Evolutionary conservation across 2,888 invertebrate genomes (phyloP).

Genomic region (Stenodera caucasica): DNA sequence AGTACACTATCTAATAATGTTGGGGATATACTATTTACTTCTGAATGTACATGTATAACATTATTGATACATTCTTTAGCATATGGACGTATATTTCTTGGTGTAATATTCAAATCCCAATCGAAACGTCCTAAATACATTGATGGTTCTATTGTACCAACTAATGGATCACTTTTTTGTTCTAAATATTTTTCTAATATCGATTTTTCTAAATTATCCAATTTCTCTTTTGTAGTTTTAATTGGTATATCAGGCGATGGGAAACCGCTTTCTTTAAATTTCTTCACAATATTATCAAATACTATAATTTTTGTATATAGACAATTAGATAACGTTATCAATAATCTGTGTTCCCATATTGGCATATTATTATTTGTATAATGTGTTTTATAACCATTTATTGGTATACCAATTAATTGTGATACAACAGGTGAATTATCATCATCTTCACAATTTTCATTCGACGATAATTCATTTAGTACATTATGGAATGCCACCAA

Average conservation of each 20-base stretch:
- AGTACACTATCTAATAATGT: constrained; percentile 73
- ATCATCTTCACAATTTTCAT: constrained; percentile 67
- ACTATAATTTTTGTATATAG: constrained; percentile 77
- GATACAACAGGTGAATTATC: constrained; percentile 61
- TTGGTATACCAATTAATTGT: constrained; percentile 66
- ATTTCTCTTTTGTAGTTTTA: constrained; percentile 67
- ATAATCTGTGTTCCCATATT: constrained; percentile 77
- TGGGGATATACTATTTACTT: constrained; percentile 77
- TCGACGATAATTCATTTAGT: constrained; percentile 72
- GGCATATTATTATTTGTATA: constrained; percentile 50
- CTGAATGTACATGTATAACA: constrained; percentile 75
- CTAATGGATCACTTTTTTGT: constrained; percentile 89
- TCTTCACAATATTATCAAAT: constrained; percentile 69
- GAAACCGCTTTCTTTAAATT: constrained; percentile 71
- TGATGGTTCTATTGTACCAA: constrained; percentile 94
- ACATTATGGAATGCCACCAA: constrained; percentile 67
- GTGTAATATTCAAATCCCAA: constrained; percentile 76
- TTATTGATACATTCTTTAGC: constrained; percentile 86
- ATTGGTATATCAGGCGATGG: constrained; percentile 70
- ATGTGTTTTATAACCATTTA: constrained; percentile 49
- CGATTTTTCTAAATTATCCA: constrained; percentile 62
- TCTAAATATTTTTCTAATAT: constrained; percentile 83
- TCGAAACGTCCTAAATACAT: constrained; percentile 92
- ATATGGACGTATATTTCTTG: constrained; percentile 81
- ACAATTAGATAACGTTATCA: constrained; percentile 88